Conservation (phyloP, 2,797 vertebrate species). For the Acipenser ruthenus region DNA sequence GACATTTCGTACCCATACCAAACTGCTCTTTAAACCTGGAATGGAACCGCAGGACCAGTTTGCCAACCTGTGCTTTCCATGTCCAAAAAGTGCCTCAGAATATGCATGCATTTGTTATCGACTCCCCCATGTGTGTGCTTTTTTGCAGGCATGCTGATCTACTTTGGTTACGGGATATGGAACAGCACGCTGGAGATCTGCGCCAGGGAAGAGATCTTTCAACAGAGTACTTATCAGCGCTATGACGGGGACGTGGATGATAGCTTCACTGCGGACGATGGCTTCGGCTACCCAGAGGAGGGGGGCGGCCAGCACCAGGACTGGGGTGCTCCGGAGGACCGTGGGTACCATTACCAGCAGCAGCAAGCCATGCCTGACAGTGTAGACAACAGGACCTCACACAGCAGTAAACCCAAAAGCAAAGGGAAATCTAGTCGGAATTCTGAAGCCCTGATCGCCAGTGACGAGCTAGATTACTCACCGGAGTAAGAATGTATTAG, state of each 20-base stretch:
- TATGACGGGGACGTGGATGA: conserved; percentile 85
- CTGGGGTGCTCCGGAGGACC: conserved; percentile 71
- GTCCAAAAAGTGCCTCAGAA: no score
- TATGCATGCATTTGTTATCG: no score
- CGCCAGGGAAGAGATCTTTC: conserved; percentile 74
- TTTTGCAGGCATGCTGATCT: conserved; percentile 79
- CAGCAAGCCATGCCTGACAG: conserved; percentile 56
- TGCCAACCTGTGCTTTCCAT: no score
- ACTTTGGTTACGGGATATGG: conserved; percentile 88
- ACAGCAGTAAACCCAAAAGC: conserved; percentile 68
- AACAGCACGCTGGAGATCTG: conserved; percentile 89
- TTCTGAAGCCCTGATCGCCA: conserved; percentile 73
- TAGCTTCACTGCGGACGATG: conserved; percentile 66
- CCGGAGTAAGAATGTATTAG: conserved; percentile 59
- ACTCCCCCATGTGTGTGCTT: background rate
- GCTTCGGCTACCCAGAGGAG: conserved; percentile 51
- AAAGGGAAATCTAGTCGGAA: conserved; percentile 68
- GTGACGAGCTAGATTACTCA: conserved; percentile 84
- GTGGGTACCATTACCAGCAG: conserved; percentile 65
- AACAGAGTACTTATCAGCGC: conserved; percentile 88
- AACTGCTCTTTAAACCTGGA: no score
- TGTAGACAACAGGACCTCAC: conserved; percentile 51
- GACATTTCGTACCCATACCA: no score
- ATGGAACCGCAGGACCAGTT: no score
- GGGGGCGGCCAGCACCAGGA: conserved; percentile 60